These are phyloP conservation scores for Lymantria dispar DNA, from an alignment of 2,888 invertebrate genomes.

Conservation along the genomic window DNA sequence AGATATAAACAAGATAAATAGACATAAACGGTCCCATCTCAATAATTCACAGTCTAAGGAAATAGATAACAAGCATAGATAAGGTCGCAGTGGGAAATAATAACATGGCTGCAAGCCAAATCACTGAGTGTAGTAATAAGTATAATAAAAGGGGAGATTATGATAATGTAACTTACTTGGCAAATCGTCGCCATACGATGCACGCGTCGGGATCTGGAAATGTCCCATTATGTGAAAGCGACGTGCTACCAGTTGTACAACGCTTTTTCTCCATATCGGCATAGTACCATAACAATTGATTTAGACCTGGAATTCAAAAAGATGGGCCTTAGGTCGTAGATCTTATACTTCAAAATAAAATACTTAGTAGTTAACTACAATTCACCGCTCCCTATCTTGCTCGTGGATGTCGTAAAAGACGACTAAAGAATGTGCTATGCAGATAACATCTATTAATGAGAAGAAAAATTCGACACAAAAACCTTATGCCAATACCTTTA, in stretches of 20 bases:
- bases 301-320: constrained; percentile 83
- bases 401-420: no score
- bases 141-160: background rate
- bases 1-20: no score
- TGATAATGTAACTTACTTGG: constrained; percentile 84
- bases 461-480: no score
- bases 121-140: background rate
- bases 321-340: no score
- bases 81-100: constrained; percentile 4
- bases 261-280: constrained; percentile 94
- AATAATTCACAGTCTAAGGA: background rate
- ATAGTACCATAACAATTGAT: constrained; percentile 94
- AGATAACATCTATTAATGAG: no score
- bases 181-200: constrained; percentile 93
- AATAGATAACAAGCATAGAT: constrained; percentile 9
- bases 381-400: no score
- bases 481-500: no score
- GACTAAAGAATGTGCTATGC: no score
- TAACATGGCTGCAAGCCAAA: constrained; percentile 27
- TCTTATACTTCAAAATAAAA: no score
- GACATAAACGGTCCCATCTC: no score
- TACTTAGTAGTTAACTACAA: no score
- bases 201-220: constrained; percentile 88
- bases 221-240: constrained; percentile 67
- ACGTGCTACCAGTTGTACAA: constrained; percentile 83